phyloP scores from a whole-genome alignment of 2,797 vertebrate species.

The Thaleichthys pacificus region DNA sequence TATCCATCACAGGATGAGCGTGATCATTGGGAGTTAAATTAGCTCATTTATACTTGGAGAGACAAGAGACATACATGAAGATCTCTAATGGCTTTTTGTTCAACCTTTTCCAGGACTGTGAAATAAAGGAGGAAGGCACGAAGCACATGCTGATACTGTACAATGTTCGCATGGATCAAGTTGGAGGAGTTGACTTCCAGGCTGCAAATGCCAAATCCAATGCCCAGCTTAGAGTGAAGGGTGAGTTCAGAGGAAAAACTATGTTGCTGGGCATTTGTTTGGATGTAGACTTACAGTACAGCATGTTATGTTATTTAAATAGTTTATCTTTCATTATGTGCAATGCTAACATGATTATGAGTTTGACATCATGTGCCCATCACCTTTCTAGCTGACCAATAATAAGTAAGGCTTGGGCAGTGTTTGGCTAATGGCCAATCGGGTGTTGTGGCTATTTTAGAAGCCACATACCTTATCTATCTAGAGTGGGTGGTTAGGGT shows the following conservation, averaged over 20 bases:
- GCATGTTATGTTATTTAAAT: not conserved
- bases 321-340: not conserved
- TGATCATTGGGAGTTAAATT: not conserved
- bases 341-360: not conserved
- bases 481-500: slow-evolving; percentile 72
- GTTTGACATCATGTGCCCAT: not conserved
- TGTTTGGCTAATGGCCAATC: slow-evolving; percentile 74
- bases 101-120: slow-evolving; percentile 81
- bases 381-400: not conserved
- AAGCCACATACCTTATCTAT: slow-evolving; percentile 82
- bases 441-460: slow-evolving; percentile 78
- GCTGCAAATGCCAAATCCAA: slow-evolving; percentile 93
- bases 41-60: not conserved
- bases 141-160: slow-evolving; percentile 89
- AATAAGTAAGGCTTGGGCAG: slow-evolving; percentile 20
- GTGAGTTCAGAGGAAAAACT: slow-evolving; percentile 61
- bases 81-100: slow-evolving; percentile 1
- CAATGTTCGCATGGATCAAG: slow-evolving; percentile 89
- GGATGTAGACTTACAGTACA: not conserved
- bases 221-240: slow-evolving; percentile 95
- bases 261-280: not conserved
- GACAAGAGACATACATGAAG: not conserved
- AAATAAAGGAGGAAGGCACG: slow-evolving; percentile 96
- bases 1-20: not conserved
- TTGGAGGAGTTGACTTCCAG: slow-evolving; percentile 91